These are phyloP conservation scores for Merodon equestris DNA, from an alignment of 2,888 invertebrate genomes.

Conservation along the genomic window DNA sequence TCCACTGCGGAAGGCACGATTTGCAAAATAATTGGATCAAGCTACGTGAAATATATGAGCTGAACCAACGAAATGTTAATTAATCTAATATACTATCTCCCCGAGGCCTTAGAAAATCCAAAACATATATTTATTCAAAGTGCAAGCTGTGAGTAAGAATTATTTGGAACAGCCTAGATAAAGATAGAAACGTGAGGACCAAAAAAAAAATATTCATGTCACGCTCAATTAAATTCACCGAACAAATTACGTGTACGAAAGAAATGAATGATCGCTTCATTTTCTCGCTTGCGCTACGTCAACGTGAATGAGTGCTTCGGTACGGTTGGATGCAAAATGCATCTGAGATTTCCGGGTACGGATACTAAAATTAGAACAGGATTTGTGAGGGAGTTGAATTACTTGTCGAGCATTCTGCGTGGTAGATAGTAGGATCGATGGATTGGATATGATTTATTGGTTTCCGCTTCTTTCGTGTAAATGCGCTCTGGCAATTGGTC, in stretches of 20 bases:
- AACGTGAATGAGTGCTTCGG: constrained; percentile 55
- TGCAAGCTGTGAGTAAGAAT: background rate
- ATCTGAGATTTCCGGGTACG: constrained; percentile 63
- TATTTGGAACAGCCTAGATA: too few species aligned
- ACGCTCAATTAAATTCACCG: constrained; percentile 62
- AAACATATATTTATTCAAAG: constrained; percentile 10
- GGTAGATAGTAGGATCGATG: constrained; percentile 34
- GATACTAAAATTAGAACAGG: constrained; percentile 53
- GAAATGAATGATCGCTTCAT: constrained; percentile 66
- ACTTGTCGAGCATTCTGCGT: constrained; percentile 16
- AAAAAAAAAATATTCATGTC: constrained; percentile 32
- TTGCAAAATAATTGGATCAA: too few species aligned
- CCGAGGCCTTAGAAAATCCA: background rate
- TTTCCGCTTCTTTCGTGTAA: constrained; percentile 36
- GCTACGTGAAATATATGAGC: too few species aligned
- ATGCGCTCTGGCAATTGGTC: constrained; percentile 30
- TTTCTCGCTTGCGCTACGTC: constrained; percentile 58
- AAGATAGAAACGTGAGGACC: background rate
- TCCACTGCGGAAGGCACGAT: too few species aligned
- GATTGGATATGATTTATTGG: constrained; percentile 62
- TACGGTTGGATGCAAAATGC: constrained; percentile 62
- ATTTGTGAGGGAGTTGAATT: constrained; percentile 53
- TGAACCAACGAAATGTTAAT: too few species aligned
- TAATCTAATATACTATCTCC: too few species aligned
- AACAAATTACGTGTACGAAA: constrained; percentile 55